Evolutionary conservation across 2,888 invertebrate species (phyloP).

Genomic region (Tetragonisca angustula): DNA sequence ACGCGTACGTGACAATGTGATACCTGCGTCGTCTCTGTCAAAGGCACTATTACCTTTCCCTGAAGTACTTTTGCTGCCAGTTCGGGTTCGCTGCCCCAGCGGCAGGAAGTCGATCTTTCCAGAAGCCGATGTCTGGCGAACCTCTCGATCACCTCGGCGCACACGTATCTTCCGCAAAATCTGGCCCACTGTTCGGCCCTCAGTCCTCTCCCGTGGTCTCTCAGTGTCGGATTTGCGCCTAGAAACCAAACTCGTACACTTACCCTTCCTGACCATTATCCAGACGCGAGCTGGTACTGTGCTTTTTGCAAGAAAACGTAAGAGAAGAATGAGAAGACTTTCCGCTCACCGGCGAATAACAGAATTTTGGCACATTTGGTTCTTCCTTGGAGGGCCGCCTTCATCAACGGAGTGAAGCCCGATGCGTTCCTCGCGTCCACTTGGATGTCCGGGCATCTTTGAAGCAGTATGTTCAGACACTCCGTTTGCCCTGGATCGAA

Average conservation of each 20-base stretch:
- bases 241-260: not conserved
- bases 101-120: slow-evolving; percentile 85
- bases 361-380: slow-evolving; percentile 90
- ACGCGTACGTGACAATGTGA: too few relatives aligned
- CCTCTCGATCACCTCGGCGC: slow-evolving; percentile 90
- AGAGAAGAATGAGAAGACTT: not conserved
- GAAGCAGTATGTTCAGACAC: slow-evolving; percentile 88
- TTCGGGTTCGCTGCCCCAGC: slow-evolving; percentile 88
- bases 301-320: not conserved
- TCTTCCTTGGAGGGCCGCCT: slow-evolving; percentile 90
- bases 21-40: not conserved
- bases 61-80: slow-evolving; percentile 85
- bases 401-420: slow-evolving; percentile 90
- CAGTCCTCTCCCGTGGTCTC: slow-evolving; percentile 88
- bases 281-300: too few relatives aligned
- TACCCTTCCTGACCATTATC: too few relatives aligned
- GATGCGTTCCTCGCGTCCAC: slow-evolving; percentile 89
- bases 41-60: slow-evolving; percentile 82
- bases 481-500: slow-evolving; percentile 87
- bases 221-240: slow-evolving; percentile 89
- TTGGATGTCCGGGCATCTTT: slow-evolving; percentile 87
- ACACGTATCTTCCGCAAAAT: slow-evolving; percentile 89
- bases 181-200: slow-evolving; percentile 91
- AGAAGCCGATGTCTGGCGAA: slow-evolving; percentile 86
- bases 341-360: slow-evolving; percentile 88